Evolutionary conservation across 2,113 vertebrate genomes (phyloP).

Genomic region (Phrynocephalus versicolor): DNA sequence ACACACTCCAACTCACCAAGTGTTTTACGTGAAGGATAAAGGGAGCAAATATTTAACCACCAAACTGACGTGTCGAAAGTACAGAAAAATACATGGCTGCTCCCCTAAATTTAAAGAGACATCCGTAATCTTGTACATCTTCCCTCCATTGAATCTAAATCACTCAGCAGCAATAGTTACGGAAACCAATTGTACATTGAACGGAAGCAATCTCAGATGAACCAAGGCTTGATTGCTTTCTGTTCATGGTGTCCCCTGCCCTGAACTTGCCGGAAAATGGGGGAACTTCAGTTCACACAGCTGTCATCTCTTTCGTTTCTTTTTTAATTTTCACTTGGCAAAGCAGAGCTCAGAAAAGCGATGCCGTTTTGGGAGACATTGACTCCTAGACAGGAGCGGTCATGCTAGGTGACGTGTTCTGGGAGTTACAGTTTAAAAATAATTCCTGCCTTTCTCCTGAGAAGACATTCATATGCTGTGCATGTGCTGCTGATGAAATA

Average conservation of each 20-base stretch:
- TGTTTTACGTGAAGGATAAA: neutral
- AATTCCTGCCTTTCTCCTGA: too few species aligned
- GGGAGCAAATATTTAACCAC: slow-evolving; percentile 1
- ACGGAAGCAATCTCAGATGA: slow-evolving; percentile 8
- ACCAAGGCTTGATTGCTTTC: slow-evolving; percentile 27
- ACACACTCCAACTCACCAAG: neutral
- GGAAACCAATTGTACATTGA: slow-evolving; percentile 3
- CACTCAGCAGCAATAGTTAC: neutral
- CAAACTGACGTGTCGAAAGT: neutral
- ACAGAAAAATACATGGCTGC: neutral
- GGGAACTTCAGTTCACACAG: too few species aligned
- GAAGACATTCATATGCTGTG: too few species aligned
- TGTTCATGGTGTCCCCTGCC: slow-evolving; percentile 31
- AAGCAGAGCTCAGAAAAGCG: too few species aligned
- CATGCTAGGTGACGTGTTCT: too few species aligned
- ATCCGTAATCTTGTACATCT: rapidly evolving
- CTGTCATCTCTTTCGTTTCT: too few species aligned
- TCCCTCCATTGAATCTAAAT: neutral
- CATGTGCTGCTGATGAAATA: too few species aligned
- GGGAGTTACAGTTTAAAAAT: too few species aligned
- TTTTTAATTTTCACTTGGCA: too few species aligned
- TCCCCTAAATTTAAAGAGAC: neutral
- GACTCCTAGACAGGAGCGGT: too few species aligned
- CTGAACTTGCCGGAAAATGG: slow-evolving; percentile 25
- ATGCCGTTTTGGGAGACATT: too few species aligned